Base-by-base conservation (phyloP, 1,140 invertebrate species). In the Cheumatopsyche charites region DNA sequence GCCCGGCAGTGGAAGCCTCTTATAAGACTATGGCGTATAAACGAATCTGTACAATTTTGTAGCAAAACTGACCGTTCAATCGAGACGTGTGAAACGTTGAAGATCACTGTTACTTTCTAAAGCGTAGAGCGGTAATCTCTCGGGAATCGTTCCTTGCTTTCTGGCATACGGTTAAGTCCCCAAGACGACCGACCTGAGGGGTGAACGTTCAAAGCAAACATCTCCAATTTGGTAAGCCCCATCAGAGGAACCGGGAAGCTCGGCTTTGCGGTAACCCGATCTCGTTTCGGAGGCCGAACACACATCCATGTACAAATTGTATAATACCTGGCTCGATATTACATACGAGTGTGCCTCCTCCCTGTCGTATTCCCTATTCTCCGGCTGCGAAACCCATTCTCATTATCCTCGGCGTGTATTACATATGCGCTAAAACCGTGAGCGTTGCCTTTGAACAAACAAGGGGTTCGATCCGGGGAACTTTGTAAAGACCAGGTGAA, bases 371-470 rank as follows among this genome's bases (percentile, higher is more conserved):
- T 25, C 41, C 43, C 63, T 36, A 36, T 36, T 9, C 29, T 36
- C 21, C 55, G 9, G 43, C 23, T 47, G 62, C 41, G 15, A 63
- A 68, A 68, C 26, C 66, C 66, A 55, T 68, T 68, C 55, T 68
- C 66, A 68, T 68, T 68, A 68, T 55, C 66, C 49, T 41, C 66
- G 26, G n/a, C 26, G 47, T 68, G 25, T 55, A 68, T 68, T 55
- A 68, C 15, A 42, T 47, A 55, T 68, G 36, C 66, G 42, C 25
- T 41, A 25, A n/a, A 55, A 55, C 49, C 66, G 49, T 68, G 23
- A 68, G 65, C 19, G 43, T 11, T 1, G 65, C 43, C 23, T 67
- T 36, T 45, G 49, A 67, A 23, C 12, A 68, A 68, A 55, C 47
- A 42, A 55, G 66, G 47, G 63, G 63, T 47, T 66, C 25, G 47